Evolutionary conservation across 2,797 vertebrate species (phyloP), one percentile per base, ranked within the genome.

Genomic region (Sebastes umbrosus): DNA sequence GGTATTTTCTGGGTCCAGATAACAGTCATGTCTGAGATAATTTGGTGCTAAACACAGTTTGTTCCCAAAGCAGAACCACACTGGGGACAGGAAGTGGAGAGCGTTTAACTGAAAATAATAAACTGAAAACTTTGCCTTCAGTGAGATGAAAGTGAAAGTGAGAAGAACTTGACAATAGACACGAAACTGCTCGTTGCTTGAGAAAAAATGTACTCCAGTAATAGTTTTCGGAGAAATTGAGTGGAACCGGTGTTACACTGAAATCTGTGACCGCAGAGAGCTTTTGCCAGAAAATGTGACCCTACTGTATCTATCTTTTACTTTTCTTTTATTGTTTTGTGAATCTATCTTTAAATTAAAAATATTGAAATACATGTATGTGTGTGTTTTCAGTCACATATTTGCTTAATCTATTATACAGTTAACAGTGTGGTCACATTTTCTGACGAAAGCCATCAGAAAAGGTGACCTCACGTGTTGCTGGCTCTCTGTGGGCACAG

Each of bases 1-100:
- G 73, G 73, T 63, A 58, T 79, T 84, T 87, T 87, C 79, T 80
- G 46, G 59, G 74, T 84, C 79, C 69, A 78, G 91, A 92, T 90
- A 93, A 88, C 73, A 84, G 77, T 77, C 54, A 62, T 46, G 73
- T 77, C 67, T 16, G 59, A 81, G 82, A 84, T 84, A 71, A 87
- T 50, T 50, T 50, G 46, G 46, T 50, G 46, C 46, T 43, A 22
- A 70, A 72, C 43, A 70, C 60, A 36, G 58, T 82, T 74, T 70
- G 39, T 78, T 78, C 58, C 39, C 29, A 80, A 66, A 66, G 62
- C 86, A 83, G 69, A 91, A 70, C 59, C 60, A 79, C 54, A 75
- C 57, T 10, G 22, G 3, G 62, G 71, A 73, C 63, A 79, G 75
- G 77, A 83, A 84, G 70, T 36, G 12, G 59, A 82, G 6, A 12